Conservation (phyloP, 2,797 vertebrate genomes). For the Sternotherus odoratus region DNA sequence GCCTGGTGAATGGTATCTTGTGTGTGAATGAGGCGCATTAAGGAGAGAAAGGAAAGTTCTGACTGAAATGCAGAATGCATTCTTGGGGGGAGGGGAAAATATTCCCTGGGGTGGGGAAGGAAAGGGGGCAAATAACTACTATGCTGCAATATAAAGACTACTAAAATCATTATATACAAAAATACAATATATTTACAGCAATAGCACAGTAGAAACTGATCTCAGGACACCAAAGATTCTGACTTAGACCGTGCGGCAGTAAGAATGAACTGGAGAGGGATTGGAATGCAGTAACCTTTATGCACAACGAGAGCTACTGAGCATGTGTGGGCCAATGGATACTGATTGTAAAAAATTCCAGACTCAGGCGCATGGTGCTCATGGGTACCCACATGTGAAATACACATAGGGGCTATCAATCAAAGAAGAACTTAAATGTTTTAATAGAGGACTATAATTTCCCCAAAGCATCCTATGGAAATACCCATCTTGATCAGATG, state of each 20-base stretch:
- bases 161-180: no score
- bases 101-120: no score
- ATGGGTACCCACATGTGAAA: neutral
- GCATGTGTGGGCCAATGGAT: neutral
- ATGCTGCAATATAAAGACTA: no score
- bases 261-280: neutral
- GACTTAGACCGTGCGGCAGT: neutral
- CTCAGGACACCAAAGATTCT: neutral
- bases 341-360: neutral
- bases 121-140: no score
- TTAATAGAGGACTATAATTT: neutral
- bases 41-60: no score
- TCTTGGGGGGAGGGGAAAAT: no score
- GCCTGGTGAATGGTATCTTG: no score
- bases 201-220: neutral
- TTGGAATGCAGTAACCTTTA: neutral
- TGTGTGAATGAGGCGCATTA: no score
- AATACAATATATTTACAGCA: neutral
- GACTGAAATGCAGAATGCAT: no score
- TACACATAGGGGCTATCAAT: neutral
- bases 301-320: neutral
- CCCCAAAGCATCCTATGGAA: neutral
- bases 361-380: neutral
- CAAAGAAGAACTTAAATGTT: neutral
- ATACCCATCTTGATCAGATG: accelerated